Evolutionary conservation across 1,140 invertebrate genomes (phyloP), one percentile per base, ranked within the genome.

Genomic region (Apis florea): DNA sequence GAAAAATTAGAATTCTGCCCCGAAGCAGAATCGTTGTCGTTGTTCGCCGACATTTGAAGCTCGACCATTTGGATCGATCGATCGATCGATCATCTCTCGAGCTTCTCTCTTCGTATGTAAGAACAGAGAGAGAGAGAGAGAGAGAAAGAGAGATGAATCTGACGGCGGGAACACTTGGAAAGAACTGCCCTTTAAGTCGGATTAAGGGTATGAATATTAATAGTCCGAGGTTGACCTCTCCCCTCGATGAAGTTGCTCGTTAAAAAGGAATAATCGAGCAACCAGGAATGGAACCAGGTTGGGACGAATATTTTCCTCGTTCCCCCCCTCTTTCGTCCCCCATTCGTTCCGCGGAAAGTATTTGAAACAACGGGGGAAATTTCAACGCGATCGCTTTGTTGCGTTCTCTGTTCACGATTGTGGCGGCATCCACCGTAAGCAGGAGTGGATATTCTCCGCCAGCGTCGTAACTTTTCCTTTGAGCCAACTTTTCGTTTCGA

Each of bases 151-250:
- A 51, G 26, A n/a, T 5, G 21, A 19, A 9, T 40, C 26, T 15
- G 49, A 17, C 40, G 56, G 8, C 66, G 73, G 5, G 31, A 64
- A 69, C n/a, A n/a, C 24, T 69, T 53, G 6, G 3, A 12, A 78
- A 77, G 73, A 78, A 78, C 31, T 26, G 59, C 17, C 26, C 59
- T 61, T 82, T 71, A 78, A 71, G 67, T 51, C 59, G 73, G 59
- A 77, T 78, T 63, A 63, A 59, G 61, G 17, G 58, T 47, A 76
- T 78, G 80, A 71, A 70, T 78, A 82, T 82, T 78, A 70, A 82
- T 82, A 78, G 31, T 11, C 12, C 17, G 19, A 6, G 17, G 31
- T 5, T 31, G 5, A n/a, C 40, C 74, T 67, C 63, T 75, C 73
- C 19, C 49, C 1, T n/a, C 3, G 31, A 15, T 21, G n/a, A 40